Evolutionary conservation across 2,113 vertebrate genomes (phyloP), one percentile per base, ranked within the genome.

Genomic region (Sorex fumeus): DNA sequence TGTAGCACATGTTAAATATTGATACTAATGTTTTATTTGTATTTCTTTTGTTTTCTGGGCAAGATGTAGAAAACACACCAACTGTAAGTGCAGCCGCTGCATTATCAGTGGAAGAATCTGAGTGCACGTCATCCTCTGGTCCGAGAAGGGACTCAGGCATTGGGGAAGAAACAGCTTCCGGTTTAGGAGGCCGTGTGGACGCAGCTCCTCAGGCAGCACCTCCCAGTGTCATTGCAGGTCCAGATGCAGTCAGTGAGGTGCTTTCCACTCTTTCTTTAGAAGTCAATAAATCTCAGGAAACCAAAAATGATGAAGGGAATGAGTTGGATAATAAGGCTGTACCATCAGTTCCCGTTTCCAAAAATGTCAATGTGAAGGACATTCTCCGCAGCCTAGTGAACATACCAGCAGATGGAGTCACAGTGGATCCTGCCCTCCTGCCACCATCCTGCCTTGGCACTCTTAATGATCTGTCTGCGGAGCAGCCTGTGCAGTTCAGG

Each of bases 351-450:
- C 85, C 98, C 81, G 82, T 98, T 96, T 98, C 98, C 91, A 99
- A 99, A 97, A 99, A 99, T 60, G 99, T 99, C 91, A 99, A 98
- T 0, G 98, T 99, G 53, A 99, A 99, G 96, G 99, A 99, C 95
- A 99, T 99, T 91, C 98, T 99, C 87, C 98, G 99, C 90, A 99
- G 99, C 96, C 97, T 99, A 32, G 99, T 99, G 69, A 99, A 98
- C 94, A 87, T 97, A 4, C 98, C 98, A 6, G 96, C 98, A 60
- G 99, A 99, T 81, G 99, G 98, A 62, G 81, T 98, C 86, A 94
- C 97, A 11, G 98, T 98, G 93, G 99, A 99, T 80, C 95, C 99
- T 32, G 94, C 97, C 79, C 97, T 99, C 66, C 97, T 99, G 94
- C 98, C 98, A 0, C 98, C 98, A 3, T 0, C 98, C 10, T 99